Evolutionary conservation across 2,888 invertebrate species (phyloP), one percentile per base, ranked within the genome.

Genomic region (Tetanocera ferruginea): DNA sequence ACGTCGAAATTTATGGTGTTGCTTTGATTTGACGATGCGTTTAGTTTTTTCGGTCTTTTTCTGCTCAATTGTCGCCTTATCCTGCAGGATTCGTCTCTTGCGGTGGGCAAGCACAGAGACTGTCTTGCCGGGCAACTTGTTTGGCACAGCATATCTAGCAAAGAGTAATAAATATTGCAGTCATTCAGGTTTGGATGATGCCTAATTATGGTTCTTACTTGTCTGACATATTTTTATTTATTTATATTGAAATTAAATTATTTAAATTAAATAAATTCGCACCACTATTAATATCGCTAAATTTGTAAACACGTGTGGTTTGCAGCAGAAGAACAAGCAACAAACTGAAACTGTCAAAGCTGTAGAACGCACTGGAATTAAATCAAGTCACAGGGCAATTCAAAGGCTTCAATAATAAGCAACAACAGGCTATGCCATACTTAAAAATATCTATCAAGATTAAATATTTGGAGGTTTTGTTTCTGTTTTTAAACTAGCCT

Each of bases 81-180:
- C 87, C 77, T 89, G 88, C 0, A 85, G 83, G 69, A 90, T 88
- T 31, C 90, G 86, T 11, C 88, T 85, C 78, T 88, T 89, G 52
- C 90, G 89, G 77, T 90, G 90, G n/a, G 87, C 86, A 17, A 90
- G 85, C 52, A 90, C 87, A 5, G 89, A 88, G 0, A 90, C 87
- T 71, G 89, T 89, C 83, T 90, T 90, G 17, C 89, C 89, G 25
- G 90, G 90, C 62, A 90, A 79, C 83, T 90, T 90, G 79, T 90
- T 90, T 19, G 90, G 86, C 5, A 90, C 88, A 0, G 90, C 89
- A 82, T 89, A 90, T 84, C 90, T 90, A 3, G 2, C 57, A n/a
- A 34, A 2, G 67, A 80, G 28, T 37, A 34, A 74, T 69, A 23
- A 1, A 8, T 14, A 51, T 23, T 75, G 69, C n/a, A 34, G 8